Conservation (phyloP, 53 echinoderm and acorn worm genomes). For the Patiria pectinifera region DNA sequence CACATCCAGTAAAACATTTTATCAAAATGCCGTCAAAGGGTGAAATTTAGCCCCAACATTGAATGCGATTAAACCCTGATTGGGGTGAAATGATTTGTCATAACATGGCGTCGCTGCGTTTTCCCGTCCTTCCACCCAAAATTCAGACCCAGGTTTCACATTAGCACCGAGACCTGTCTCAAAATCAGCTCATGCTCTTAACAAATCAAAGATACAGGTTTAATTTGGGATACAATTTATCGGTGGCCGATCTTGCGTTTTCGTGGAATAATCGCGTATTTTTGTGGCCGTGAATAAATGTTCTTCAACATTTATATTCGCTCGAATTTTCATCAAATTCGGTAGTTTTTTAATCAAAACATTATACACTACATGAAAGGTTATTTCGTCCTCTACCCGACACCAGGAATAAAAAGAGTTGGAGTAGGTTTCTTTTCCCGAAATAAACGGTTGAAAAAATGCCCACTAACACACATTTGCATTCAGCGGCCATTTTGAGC, state of each 20-base stretch:
- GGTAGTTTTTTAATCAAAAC: no score
- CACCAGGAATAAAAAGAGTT: not conserved
- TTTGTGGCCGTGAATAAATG: constrained; percentile 1
- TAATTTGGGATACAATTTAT: not conserved
- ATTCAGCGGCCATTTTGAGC: constrained; percentile 32
- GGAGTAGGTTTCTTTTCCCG: not conserved
- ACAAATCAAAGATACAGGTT: not conserved
- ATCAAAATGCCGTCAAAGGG: not conserved
- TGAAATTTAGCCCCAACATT: not conserved
- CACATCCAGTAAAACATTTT: not conserved
- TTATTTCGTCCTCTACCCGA: constrained; percentile 22
- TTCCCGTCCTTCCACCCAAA: constrained; percentile 27
- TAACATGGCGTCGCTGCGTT: constrained; percentile 30
- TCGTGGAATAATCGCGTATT: not conserved
- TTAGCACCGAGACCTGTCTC: not conserved
- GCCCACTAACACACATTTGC: constrained; percentile 36
- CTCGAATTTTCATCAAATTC: constrained; percentile 4
- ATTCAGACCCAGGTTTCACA: not conserved
- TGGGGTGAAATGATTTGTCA: constrained; percentile 7
- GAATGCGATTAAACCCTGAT: not conserved
- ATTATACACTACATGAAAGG: constrained; percentile 16
- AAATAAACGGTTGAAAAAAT: constrained; percentile 29
- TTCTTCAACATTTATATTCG: not conserved
- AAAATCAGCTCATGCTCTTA: not conserved
- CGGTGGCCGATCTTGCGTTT: not conserved